Evolutionary conservation across 2,113 vertebrate genomes (phyloP), one percentile per base, ranked within the genome.

Genomic region (Campylomormyrus numenius): DNA sequence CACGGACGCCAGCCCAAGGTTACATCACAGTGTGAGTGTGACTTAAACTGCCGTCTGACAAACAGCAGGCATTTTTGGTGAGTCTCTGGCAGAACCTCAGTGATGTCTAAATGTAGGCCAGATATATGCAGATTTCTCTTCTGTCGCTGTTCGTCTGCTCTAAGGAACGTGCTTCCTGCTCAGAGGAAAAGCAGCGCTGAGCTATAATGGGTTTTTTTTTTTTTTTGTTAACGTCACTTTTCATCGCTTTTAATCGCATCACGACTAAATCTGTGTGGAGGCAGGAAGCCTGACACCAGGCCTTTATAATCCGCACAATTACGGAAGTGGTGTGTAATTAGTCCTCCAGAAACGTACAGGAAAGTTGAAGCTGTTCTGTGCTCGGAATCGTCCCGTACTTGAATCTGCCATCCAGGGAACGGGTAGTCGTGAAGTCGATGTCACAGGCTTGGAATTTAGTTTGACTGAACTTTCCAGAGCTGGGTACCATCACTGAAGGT

Each of bases 241-340:
- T 45, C 45, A 80, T 80, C 10, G 66, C 49, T 9, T 1, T 45
- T 91, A 91, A 35, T 93, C 90, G 89, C 91, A 50, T 91, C 92
- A 89, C 91, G 52, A 84, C 89, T 56, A 89, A 91, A 91, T 89
- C 87, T 31, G 66, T 50, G 53, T 91, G 91, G 92, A 91, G 93
- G 91, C 89, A 83, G 92, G 74, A 92, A 90, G 85, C 90, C 91
- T 49, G 88, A 92, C 89, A 88, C 52, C 5, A 92, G 91, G 88
- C 89, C 87, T 83, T 45, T 91, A 88, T 89, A 88, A 91, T 91
- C 90, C 90, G 90, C 21, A 90, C 91, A 92, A 93, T 94, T 93
- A 90, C 39, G 89, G 87, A 52, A 48, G 88, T 90, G 2, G 19
- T 90, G 92, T 89, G 84, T 90, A 92, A 89, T 94, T 92, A 93